Conservation (phyloP, 2,113 vertebrate species). For the Falco punctatus region DNA sequence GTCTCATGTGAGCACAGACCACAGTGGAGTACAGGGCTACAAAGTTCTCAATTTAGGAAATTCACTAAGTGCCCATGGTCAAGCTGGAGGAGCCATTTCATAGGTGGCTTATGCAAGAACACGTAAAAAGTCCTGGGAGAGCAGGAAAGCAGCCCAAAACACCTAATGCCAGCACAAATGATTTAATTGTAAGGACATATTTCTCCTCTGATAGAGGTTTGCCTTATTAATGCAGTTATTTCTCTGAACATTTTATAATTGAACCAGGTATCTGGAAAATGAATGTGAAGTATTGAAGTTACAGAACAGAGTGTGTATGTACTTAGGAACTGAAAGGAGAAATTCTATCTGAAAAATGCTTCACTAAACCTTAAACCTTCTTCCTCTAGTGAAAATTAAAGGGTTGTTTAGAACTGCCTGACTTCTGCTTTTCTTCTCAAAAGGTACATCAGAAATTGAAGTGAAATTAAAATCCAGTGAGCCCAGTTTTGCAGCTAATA, state of each 20-base stretch:
- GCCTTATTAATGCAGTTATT: not conserved
- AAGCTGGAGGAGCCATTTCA: not conserved
- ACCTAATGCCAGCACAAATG: not conserved
- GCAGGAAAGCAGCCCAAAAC: not conserved
- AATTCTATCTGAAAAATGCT: constrained; percentile 1
- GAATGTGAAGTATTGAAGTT: not conserved
- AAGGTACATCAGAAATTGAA: constrained; percentile 5
- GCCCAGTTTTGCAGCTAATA: not conserved
- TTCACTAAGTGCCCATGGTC: not conserved
- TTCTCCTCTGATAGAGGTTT: not conserved
- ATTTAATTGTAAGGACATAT: not conserved
- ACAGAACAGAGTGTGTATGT: not conserved
- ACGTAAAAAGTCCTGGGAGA: not conserved
- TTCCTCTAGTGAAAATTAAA: constrained; percentile 15
- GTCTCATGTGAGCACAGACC: fast-evolving
- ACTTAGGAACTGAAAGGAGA: not conserved
- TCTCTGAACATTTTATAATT: not conserved
- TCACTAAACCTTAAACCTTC: not conserved
- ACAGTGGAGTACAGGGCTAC: not conserved
- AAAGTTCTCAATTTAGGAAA: fast-evolving
- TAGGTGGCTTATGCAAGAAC: not conserved
- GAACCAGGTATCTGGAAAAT: constrained; percentile 8
- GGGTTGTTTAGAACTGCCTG: not conserved
- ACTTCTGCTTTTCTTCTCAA: not conserved
- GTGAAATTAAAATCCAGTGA: constrained; percentile 9